Base-by-base conservation (phyloP, 2,113 vertebrate genomes). In the Aix galericulata region DNA sequence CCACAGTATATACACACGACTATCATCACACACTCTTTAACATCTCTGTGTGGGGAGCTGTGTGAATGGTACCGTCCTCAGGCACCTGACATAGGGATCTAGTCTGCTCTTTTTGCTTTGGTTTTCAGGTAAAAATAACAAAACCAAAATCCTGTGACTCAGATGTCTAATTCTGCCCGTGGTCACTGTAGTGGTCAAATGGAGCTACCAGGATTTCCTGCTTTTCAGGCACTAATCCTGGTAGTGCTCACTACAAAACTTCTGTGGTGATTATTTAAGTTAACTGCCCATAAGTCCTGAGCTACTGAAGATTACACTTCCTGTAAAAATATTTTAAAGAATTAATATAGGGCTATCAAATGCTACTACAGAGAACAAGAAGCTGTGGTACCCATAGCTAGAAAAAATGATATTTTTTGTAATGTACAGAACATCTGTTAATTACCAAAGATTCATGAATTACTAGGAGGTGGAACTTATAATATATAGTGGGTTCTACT, bases 21-120 rank as follows among this genome's bases (percentile, higher is more conserved):
- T 72, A 38, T 46, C 8, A 1, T 40, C 0, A 0, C 10, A 20
- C 3, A 0, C 42, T 60, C 63, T 62, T 48, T 89, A 18, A 18
- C 60, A 13, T 38, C 32, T 86, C 15, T 50, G 29, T 44, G 52
- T 59, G 60, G 25, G 25, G 50, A 88, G 69, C 20, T 0, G 1
- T 42, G 38, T 7, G 7, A 72, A 60, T 59, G 27, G 20, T 38
- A 42, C 15, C 1, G 0, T 79, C n/a, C 12, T 68, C 1, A 1
- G 23, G 5, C 64, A 66, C 42, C 26, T 44, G 58, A 46, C 12
- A 17, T 71, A 72, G 67, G 16, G 31, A 74, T 15, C 27, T 55
- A 42, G 6, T 34, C 73, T 73, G 29, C 8, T 76, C 69, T 86
- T 82, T 63, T 13, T 9, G 53, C 25, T 76, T 55, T 32, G 17